Base-by-base conservation (phyloP, 2,888 invertebrate genomes). In the Trisateles emortualis region DNA sequence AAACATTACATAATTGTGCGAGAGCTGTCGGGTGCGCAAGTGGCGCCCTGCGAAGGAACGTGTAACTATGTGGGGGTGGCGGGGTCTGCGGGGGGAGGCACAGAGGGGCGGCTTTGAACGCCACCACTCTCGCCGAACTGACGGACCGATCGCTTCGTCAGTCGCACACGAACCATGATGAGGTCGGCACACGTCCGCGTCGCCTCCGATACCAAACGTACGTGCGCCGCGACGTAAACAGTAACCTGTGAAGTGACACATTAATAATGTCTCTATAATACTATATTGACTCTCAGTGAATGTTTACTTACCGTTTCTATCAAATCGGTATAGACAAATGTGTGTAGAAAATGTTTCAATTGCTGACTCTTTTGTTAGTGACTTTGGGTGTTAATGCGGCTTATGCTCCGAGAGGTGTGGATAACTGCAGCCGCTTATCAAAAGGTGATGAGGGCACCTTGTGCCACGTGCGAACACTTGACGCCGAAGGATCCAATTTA, bases 381-480 rank as follows among this genome's bases (percentile, higher is more conserved):
- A 90, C 88, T 87, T 88, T 91, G 80, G 83, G 90, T 88, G 91
- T 88, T 79, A 87, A 88, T 79, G 87, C 85, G 60, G 89, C 89
- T 51, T 89, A 86, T 78, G 86, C 86, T 71, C 87, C 88, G 29
- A 86, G 74, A 76, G 90, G 88, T 72, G 84, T 87, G 69, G 87
- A 90, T 78, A 85, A 84, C 76, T 92, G 92, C 76, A 85, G 77
- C 66, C 86, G 81, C 62, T 74, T 81, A 55, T 67, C 78, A 61
- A 90, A 78, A 83, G 91, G 88, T 92, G 90, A 87, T 88, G 93
- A 85, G 78, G 92, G 92, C 59, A 94, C 95, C 58, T 92, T 94
- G 67, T 97, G 97, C 80, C 94, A 93, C 73, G 92, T 96, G 74
- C 94, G 96, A 64, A 95, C 95, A 49, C 94, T 96, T 63, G 96